phyloP scores from a whole-genome alignment of 2,113 vertebrate genomes.

The Atherinomorus stipes region DNA sequence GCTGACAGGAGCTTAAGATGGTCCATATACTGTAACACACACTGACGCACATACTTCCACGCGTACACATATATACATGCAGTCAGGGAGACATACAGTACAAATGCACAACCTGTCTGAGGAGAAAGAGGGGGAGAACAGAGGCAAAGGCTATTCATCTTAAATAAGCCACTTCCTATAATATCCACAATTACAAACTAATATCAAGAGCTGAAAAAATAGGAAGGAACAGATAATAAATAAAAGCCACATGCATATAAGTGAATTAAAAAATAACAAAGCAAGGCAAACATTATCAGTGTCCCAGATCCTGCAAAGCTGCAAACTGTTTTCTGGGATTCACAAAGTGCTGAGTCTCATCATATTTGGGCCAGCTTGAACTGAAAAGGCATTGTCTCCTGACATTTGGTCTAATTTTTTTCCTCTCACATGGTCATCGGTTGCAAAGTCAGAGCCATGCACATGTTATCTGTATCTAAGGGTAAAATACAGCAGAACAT shows the following conservation, averaged over 20 bases:
- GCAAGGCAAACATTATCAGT: background rate
- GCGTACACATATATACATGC: constrained; percentile 11
- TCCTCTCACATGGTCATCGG: constrained; percentile 49
- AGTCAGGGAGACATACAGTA: constrained; percentile 67
- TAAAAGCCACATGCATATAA: background rate
- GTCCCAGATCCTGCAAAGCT: constrained; percentile 19
- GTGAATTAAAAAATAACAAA: background rate
- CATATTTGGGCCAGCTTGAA: constrained; percentile 47
- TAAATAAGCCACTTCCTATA: constrained; percentile 31
- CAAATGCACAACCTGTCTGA: constrained; percentile 68
- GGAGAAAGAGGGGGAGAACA: constrained; percentile 40
- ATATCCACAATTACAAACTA: constrained; percentile 51
- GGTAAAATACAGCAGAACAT: constrained; percentile 47
- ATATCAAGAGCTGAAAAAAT: background rate
- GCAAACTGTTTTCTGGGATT: constrained; percentile 18
- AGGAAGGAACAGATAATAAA: background rate
- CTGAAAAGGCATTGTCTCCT: constrained; percentile 61
- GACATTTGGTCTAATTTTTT: constrained; percentile 36
- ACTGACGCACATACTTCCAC: constrained; percentile 21
- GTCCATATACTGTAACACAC: constrained; percentile 54
- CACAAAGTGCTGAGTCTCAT: constrained; percentile 40
- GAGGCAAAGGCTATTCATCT: constrained; percentile 16
- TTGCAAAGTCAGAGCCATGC: constrained; percentile 37
- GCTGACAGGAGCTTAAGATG: constrained; percentile 61
- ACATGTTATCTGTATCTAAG: constrained; percentile 39